A percentile compares a stretch with the other conserved stretches of the same genome.
These are phyloP conservation scores for Siniperca scherzeri DNA, from an alignment of 2,797 vertebrate species.

Conservation along the genomic window DNA sequence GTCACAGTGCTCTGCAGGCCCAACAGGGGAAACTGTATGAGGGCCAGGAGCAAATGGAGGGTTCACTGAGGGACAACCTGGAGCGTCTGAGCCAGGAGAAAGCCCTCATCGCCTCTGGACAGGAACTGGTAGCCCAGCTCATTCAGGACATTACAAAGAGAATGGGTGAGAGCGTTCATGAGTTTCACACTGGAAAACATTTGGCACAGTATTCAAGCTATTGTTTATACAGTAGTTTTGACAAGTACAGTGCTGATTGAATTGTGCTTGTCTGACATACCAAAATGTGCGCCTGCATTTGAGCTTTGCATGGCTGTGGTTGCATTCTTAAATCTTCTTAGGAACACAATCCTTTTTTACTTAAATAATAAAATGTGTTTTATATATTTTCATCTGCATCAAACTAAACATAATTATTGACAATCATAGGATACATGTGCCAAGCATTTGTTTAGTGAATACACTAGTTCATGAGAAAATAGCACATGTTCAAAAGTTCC, in stretches of 20 bases:
- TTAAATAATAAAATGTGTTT: background rate
- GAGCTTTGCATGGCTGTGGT: background rate
- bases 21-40: slow-evolving; percentile 79
- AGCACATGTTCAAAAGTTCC: too few relatives aligned
- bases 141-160: slow-evolving; percentile 80
- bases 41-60: slow-evolving; percentile 84
- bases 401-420: background rate
- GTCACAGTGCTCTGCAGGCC: slow-evolving; percentile 82
- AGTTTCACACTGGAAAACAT: background rate
- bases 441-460: too few relatives aligned
- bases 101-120: slow-evolving; percentile 83
- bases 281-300: background rate
- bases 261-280: background rate
- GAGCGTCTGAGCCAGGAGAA: slow-evolving; percentile 83
- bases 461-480: too few relatives aligned
- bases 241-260: background rate
- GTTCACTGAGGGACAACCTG: slow-evolving; percentile 80
- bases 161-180: slow-evolving; percentile 81
- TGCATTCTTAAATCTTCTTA: background rate
- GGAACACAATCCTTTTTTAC: background rate
- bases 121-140: slow-evolving; percentile 83
- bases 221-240: background rate
- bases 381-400: background rate
- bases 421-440: background rate
- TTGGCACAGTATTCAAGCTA: background rate